Conservation (phyloP, 2,888 invertebrate genomes). For the Agelastica alni region DNA sequence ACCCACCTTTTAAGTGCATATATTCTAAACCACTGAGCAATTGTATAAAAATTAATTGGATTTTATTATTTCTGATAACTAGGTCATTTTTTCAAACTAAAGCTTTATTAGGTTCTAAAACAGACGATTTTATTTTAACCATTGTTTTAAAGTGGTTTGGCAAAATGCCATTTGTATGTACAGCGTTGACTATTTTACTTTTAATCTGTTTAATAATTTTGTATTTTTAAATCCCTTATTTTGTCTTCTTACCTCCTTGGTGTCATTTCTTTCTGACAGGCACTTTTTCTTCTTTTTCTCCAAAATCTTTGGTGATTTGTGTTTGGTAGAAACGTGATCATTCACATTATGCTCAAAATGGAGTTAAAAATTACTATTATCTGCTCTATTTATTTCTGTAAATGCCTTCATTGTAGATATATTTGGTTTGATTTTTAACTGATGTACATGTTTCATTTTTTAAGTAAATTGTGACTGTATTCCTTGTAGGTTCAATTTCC, state of each 20-base stretch:
- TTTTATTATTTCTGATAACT: constrained; percentile 53
- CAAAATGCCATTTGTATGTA: constrained; percentile 87
- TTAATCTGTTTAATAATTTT: constrained; percentile 19
- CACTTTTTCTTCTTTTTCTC: constrained; percentile 48
- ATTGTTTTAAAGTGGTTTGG: constrained; percentile 74
- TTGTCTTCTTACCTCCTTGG: constrained; percentile 47
- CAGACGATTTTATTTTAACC: constrained; percentile 70
- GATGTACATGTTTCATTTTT: constrained; percentile 17
- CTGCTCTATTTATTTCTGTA: constrained; percentile 36
- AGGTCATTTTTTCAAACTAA: constrained; percentile 42
- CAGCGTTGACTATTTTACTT: constrained; percentile 68
- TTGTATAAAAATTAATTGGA: constrained; percentile 70
- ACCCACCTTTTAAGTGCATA: constrained; percentile 75
- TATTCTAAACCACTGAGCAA: constrained; percentile 70
- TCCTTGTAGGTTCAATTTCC: constrained; percentile 62
- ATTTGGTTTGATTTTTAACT: constrained; percentile 31
- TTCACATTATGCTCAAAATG: constrained; percentile 43
- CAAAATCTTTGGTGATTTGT: too few species aligned
- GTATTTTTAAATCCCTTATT: constrained; percentile 45
- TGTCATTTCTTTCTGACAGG: constrained; percentile 49
- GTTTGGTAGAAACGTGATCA: constrained; percentile 30
- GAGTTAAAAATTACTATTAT: constrained; percentile 49
- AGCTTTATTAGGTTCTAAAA: constrained; percentile 39
- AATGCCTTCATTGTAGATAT: constrained; percentile 42
- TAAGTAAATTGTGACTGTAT: constrained; percentile 49